A percentile compares a stretch with the other conserved stretches of the same genome.
Conservation (phyloP, 2,113 vertebrate genomes). For the Falco punctatus region DNA sequence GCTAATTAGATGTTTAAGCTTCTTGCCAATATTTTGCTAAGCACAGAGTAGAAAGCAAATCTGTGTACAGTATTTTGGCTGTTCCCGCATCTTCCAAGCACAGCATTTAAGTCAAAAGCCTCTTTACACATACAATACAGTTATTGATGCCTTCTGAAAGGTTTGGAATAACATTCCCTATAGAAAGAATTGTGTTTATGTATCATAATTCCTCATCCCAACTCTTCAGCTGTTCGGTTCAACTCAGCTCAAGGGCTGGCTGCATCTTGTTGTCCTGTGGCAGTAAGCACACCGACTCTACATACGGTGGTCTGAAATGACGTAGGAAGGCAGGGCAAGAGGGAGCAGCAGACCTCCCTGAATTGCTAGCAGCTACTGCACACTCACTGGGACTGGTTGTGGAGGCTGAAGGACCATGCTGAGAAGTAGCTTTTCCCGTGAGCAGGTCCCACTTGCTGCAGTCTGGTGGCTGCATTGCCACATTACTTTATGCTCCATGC, state of each 20-base stretch:
- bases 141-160: not conserved
- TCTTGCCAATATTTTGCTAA: not conserved
- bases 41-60: not conserved
- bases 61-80: not conserved
- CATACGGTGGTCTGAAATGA: rapidly evolving
- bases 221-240: not conserved
- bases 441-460: not conserved
- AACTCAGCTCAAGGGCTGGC: not conserved
- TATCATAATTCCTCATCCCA: not conserved
- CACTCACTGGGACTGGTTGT: rapidly evolving
- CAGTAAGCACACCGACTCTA: not conserved
- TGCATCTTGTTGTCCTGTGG: not conserved
- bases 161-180: not conserved
- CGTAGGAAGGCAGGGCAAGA: not conserved
- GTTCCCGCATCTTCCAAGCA: not conserved
- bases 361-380: not conserved
- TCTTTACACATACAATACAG: not conserved
- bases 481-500: rapidly evolving
- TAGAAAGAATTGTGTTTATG: not conserved
- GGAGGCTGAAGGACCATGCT: not conserved
- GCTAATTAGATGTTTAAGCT: not conserved
- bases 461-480: not conserved
- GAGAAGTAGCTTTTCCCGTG: not conserved
- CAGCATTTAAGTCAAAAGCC: not conserved
- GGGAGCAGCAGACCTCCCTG: not conserved